These are phyloP conservation scores for Zosterops pallidus DNA, from an alignment of 2,113 vertebrate species.

Conservation along the genomic window DNA sequence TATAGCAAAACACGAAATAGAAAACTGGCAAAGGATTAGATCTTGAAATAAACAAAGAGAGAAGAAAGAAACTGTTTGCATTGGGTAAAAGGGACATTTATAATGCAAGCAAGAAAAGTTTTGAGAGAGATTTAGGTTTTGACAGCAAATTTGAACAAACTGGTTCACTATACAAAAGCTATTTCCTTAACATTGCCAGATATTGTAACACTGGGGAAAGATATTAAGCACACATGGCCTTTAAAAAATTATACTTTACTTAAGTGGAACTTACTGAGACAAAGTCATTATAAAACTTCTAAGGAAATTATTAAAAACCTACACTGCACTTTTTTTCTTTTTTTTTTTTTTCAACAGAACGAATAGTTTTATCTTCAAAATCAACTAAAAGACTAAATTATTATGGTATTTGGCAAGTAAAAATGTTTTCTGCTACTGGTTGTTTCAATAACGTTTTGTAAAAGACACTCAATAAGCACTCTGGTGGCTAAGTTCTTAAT, in stretches of 20 bases:
- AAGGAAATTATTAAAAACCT: neutral
- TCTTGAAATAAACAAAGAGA: neutral
- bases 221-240: neutral
- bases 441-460: neutral
- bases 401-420: neutral
- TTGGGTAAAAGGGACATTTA: neutral
- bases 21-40: neutral
- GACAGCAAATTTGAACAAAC: neutral
- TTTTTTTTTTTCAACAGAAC: neutral
- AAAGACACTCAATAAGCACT: neutral
- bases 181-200: neutral
- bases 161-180: neutral
- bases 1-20: neutral
- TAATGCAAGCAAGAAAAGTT: neutral
- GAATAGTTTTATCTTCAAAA: neutral
- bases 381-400: neutral
- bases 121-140: neutral
- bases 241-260: neutral
- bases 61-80: neutral
- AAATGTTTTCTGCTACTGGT: neutral
- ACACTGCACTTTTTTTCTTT: fast-evolving
- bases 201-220: neutral
- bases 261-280: neutral
- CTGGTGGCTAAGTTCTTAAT: neutral
- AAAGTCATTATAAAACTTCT: neutral